Conservation (phyloP, 1,140 invertebrate genomes). For the Stratiolaelaps scimitus region DNA sequence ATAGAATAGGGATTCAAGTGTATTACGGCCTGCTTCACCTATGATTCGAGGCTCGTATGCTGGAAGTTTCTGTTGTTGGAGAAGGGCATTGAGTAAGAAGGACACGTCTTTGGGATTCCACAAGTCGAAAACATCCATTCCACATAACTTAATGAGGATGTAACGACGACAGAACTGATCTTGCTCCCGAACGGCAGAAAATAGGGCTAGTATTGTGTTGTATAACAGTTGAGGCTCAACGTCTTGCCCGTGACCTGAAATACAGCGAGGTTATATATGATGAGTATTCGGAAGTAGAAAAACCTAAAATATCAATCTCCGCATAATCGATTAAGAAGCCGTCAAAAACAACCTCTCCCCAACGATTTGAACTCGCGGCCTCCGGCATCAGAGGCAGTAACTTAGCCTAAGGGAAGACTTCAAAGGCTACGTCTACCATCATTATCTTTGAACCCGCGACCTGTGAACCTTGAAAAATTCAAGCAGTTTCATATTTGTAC, state of each 20-base stretch:
- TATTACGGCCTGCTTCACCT: conserved; percentile 8
- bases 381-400: too few species aligned
- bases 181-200: not conserved
- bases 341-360: not conserved
- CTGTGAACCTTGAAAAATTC: too few species aligned
- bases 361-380: not conserved
- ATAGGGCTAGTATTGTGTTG: not conserved
- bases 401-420: not conserved
- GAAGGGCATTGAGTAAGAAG: not conserved
- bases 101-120: conserved; percentile 14
- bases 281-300: too few species aligned
- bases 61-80: not conserved
- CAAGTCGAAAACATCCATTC: not conserved
- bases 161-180: conserved; percentile 5
- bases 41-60: conserved; percentile 10
- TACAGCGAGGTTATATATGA: not conserved
- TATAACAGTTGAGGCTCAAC: conserved; percentile 1
- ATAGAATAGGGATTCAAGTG: conserved; percentile 2
- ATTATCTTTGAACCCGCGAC: too few species aligned
- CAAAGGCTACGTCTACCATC: too few species aligned
- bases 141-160: not conserved
- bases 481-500: too few species aligned
- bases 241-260: not conserved
- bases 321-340: not conserved
- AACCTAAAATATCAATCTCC: too few species aligned